Base-by-base conservation (phyloP, 2,797 vertebrate genomes). In the Falco peregrinus region DNA sequence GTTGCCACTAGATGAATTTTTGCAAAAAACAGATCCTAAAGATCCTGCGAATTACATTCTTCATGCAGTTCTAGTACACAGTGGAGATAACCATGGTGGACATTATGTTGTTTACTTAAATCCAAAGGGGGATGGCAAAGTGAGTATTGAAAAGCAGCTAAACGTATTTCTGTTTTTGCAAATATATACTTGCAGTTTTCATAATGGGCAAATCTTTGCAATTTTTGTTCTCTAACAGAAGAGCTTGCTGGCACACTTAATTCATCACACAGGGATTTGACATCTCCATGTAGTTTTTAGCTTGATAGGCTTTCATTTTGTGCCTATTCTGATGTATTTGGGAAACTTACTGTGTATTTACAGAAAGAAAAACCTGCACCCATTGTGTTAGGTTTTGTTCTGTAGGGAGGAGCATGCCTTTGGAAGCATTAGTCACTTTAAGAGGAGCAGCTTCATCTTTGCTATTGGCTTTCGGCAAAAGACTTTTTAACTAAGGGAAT, bases 81-180 rank as follows among this genome's bases (percentile, higher is more conserved):
- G 99, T 89, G 99, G 99, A 64, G 99, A 99, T 98, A 99, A 99
- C 98, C 99, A 99, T 56, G 99, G 99, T 8, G 99, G 99, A 96
- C 99, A 99, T 98, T 99, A 99, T 9, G 99, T 99, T 98, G 99
- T 99, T 98, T 99, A 99, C 97, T 98, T 99, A 90, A 99, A 99
- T 97, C 99, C 99, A 61, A 99, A 99, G 98, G 99, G 99, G 89
- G 99, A 99, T 95, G 98, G 99, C 98, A 99, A 99, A 98, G 99
- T 99, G 97, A 99, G 99, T 98, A 97, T 45, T 84, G 87, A 84
- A 90, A 82, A 63, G 11, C 43, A n/a, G 5, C 12, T 41, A 5
- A 29, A 65, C 5, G 0, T 47, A 11, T 45, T 63, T 57, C 53
- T 73, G 50, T 71, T 84, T 84, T 68, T 91, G 21, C 76, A 67